These are phyloP conservation scores for Lethocerus indicus DNA, from an alignment of 1,140 invertebrate genomes.

Conservation along the genomic window DNA sequence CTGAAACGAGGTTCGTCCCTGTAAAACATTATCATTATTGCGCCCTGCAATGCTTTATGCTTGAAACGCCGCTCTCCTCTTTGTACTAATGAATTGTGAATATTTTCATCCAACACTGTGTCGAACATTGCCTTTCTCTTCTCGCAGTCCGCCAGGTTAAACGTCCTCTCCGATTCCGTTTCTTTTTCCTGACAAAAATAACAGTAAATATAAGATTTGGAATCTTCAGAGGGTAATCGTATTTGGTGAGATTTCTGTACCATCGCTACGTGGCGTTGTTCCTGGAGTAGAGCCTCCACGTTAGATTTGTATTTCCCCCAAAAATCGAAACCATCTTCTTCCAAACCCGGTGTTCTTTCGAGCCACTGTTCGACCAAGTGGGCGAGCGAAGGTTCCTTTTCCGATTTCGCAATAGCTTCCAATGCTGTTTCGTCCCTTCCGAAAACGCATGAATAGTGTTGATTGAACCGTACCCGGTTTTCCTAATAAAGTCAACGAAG, in stretches of 20 bases:
- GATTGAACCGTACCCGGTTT: conserved; percentile 35
- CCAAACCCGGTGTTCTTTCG: conserved; percentile 82
- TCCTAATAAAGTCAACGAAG: conserved; percentile 13
- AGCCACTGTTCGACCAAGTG: conserved; percentile 82
- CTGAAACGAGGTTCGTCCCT: conserved; percentile 91
- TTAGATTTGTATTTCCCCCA: conserved; percentile 76
- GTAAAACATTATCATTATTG: conserved; percentile 95
- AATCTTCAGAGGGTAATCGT: neutral
- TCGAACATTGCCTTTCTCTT: conserved; percentile 70
- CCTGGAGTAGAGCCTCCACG: conserved; percentile 53
- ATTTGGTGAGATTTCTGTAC: conserved; percentile 25
- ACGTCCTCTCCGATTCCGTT: conserved; percentile 33
- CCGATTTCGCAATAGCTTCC: conserved; percentile 53
- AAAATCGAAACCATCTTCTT: conserved; percentile 72
- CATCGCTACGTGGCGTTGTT: conserved; percentile 41
- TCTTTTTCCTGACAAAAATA: conserved; percentile 33
- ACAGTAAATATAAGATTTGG: neutral
- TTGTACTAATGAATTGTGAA: conserved; percentile 61
- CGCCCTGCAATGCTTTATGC: conserved; percentile 83
- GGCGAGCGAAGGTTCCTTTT: conserved; percentile 67
- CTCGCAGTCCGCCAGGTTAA: conserved; percentile 47
- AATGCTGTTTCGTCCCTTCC: conserved; percentile 54
- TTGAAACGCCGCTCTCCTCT: conserved; percentile 79
- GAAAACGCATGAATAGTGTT: conserved; percentile 79
- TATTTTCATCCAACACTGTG: conserved; percentile 68